These are phyloP conservation scores for Petrocephalus zakoni DNA, from an alignment of 2,113 vertebrate species.

Conservation along the genomic window DNA sequence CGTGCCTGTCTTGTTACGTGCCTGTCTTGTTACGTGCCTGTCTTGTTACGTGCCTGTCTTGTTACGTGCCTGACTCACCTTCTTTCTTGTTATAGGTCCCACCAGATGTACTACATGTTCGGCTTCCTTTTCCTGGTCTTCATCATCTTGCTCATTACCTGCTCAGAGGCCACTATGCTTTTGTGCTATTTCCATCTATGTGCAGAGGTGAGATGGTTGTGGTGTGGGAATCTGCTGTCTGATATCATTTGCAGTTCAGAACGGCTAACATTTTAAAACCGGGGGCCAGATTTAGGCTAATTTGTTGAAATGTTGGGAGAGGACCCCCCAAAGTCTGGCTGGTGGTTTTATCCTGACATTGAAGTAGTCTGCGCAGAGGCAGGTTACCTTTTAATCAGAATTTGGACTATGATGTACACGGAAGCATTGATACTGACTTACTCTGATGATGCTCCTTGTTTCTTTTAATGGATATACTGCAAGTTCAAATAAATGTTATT, in stretches of 20 bases:
- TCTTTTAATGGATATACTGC: neutral
- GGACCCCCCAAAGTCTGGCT: neutral
- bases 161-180: slow-evolving; percentile 94
- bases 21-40: too few species aligned
- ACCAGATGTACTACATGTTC: slow-evolving; percentile 99
- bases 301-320: neutral
- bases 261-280: neutral
- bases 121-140: slow-evolving; percentile 98
- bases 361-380: neutral
- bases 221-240: neutral
- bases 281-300: neutral
- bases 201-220: slow-evolving; percentile 76
- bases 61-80: neutral
- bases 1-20: neutral
- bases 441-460: neutral
- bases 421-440: neutral
- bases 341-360: neutral
- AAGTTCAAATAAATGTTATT: neutral
- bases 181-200: slow-evolving; percentile 98
- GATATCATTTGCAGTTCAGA: neutral
- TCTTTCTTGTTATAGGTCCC: slow-evolving; percentile 70
- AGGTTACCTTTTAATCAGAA: neutral
- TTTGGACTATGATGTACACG: neutral
- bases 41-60: neutral
- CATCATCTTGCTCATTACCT: slow-evolving; percentile 96